Evolutionary conservation across 2,113 vertebrate genomes (phyloP), one percentile per base, ranked within the genome.

Genomic region (Notechis scutatus): DNA sequence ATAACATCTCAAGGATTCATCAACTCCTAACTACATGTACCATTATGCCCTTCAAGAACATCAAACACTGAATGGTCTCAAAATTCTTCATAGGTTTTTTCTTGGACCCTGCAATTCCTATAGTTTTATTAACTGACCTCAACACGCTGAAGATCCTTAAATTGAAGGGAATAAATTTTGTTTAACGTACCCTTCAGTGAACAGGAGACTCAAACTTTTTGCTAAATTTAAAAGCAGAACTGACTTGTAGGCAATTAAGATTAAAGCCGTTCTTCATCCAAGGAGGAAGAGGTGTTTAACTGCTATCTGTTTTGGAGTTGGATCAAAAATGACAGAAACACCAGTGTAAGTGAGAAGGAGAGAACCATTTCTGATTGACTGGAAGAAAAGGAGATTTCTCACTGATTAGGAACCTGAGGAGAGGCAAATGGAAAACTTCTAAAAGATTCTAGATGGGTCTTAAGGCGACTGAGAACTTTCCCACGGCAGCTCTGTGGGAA

Each of bases 381-480:
- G 29, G 81, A 87, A 64, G 89, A 26, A 87, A 91, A 54, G 12
- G 55, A 52, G 20, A 55, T 3, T 26, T 86, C 15, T 90, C 56
- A 52, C 47, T 64, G 85, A 90, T 90, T 54, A 55, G 52, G 54
- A 61, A 86, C 55, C n/a, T 26, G 87, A 91, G 59, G 55, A 47
- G 20, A n/a, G 21, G 91, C 88, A 93, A 85, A 55, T 85, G 92
- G 23, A 54, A 47, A 89, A 64, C 54, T n/a, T 61, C 24, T 55
- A 42, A 42, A 61, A 52, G 86, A 57, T 69, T 26, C 56, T 55
- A 86, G 85, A 57, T 61, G 64, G 85, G 42, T 89, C 55, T 89
- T 85, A 85, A 81, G 54, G 85, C 34, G 55, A 59, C 90, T 91
- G 94, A 96, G 59, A 88, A n/a, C 92, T 94, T 92, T 94, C 93